These are phyloP conservation scores for Ornithoptera priamus DNA, from an alignment of 2,888 invertebrate species.

Conservation along the genomic window DNA sequence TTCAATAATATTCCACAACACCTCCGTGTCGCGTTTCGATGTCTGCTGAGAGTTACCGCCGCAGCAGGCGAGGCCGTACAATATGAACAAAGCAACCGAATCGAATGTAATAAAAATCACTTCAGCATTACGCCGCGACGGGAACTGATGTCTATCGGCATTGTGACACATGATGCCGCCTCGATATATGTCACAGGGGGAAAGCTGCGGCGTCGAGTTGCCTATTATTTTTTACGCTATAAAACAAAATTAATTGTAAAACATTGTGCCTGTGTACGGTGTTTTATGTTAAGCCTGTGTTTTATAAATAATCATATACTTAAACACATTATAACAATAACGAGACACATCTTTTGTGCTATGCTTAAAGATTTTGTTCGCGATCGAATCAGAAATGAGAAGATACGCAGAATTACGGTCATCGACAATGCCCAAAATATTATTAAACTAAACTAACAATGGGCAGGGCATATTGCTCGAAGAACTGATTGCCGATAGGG, in stretches of 20 bases:
- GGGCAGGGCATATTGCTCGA: too few relatives aligned
- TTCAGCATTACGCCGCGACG: conserved; percentile 72
- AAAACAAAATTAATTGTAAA: conserved; percentile 67
- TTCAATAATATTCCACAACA: conserved; percentile 15
- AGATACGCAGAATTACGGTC: too few relatives aligned
- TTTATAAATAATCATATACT: too few relatives aligned
- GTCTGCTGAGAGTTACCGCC: conserved; percentile 26
- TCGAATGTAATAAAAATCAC: conserved; percentile 79
- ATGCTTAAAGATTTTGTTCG: too few relatives aligned
- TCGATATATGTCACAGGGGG: conserved; percentile 71
- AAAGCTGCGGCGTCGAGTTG: conserved; percentile 60
- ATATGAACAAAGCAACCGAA: conserved; percentile 76
- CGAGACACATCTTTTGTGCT: too few relatives aligned
- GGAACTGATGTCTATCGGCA: conserved; percentile 75
- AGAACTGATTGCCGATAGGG: too few relatives aligned
- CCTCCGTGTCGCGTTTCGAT: neutral
- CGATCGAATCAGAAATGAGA: too few relatives aligned
- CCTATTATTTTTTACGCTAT: conserved; percentile 72
- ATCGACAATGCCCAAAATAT: too few relatives aligned
- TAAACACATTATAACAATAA: too few relatives aligned
- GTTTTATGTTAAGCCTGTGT: conserved; percentile 21
- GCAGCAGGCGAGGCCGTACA: conserved; percentile 56
- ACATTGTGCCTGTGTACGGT: conserved; percentile 32
- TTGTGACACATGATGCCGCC: conserved; percentile 74
- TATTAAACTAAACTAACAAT: too few relatives aligned